Evolutionary conservation across 2,888 invertebrate species (phyloP).

Genomic region (Protonemura montana): DNA sequence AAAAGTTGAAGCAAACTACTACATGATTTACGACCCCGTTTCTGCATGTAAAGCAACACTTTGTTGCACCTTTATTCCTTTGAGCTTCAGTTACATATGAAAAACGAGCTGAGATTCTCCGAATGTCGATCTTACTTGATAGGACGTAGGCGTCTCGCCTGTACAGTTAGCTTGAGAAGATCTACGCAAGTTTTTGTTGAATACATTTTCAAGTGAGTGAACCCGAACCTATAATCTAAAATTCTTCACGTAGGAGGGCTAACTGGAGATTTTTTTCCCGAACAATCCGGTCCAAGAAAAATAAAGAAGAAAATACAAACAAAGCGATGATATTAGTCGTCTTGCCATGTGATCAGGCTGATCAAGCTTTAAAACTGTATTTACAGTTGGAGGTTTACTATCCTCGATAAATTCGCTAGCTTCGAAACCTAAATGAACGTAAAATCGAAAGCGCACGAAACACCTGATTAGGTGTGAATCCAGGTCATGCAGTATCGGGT

Average conservation of each 20-base stretch:
- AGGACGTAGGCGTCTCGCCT: neutral
- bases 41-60: neutral
- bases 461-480: slow-evolving; percentile 2
- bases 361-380: neutral
- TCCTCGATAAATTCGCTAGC: slow-evolving; percentile 8
- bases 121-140: neutral
- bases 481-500: neutral
- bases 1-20: neutral
- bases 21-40: neutral
- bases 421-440: neutral
- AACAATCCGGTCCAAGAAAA: neutral
- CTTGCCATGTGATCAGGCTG: neutral
- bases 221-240: slow-evolving; percentile 15
- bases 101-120: neutral
- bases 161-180: neutral
- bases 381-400: slow-evolving; percentile 1
- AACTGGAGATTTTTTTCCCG: neutral
- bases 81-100: neutral
- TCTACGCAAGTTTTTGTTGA: slow-evolving; percentile 17
- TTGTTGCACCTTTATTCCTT: neutral
- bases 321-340: neutral
- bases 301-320: neutral
- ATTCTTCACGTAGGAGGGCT: neutral
- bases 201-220: slow-evolving; percentile 7
- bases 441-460: neutral